Conservation (phyloP, 2,113 vertebrate genomes). For the Sylvietta virens region DNA sequence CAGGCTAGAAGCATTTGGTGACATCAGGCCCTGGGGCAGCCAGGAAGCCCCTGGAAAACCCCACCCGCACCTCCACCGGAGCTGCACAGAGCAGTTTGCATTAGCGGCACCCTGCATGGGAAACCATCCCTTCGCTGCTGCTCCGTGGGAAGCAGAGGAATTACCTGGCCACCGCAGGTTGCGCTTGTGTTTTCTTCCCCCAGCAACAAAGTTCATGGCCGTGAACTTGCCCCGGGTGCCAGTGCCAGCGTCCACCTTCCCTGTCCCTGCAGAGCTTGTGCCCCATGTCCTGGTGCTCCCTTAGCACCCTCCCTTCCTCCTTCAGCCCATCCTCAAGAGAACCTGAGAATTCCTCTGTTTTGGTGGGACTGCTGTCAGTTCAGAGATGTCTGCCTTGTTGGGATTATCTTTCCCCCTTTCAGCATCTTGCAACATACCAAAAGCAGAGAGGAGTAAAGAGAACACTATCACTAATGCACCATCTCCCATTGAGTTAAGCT, state of each 20-base stretch:
- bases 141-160: background rate
- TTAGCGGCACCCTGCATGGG: background rate
- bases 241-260: background rate
- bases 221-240: background rate
- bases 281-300: background rate
- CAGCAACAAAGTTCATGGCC: background rate
- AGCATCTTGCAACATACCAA: background rate
- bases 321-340: background rate
- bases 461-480: background rate
- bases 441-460: background rate
- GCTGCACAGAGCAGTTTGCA: background rate
- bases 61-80: rapidly evolving
- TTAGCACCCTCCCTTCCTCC: background rate
- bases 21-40: background rate
- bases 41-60: background rate
- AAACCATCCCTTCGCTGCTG: background rate
- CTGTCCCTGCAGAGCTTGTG: background rate
- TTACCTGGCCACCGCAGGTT: background rate
- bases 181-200: rapidly evolving
- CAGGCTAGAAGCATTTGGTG: background rate
- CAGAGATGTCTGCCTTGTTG: background rate
- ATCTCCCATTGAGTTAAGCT: background rate
- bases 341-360: background rate
- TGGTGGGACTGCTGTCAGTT: background rate
- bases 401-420: background rate